Evolutionary conservation across 2,797 vertebrate species (phyloP), one percentile per base, ranked within the genome.

Genomic region (Leptoclinus maculatus): DNA sequence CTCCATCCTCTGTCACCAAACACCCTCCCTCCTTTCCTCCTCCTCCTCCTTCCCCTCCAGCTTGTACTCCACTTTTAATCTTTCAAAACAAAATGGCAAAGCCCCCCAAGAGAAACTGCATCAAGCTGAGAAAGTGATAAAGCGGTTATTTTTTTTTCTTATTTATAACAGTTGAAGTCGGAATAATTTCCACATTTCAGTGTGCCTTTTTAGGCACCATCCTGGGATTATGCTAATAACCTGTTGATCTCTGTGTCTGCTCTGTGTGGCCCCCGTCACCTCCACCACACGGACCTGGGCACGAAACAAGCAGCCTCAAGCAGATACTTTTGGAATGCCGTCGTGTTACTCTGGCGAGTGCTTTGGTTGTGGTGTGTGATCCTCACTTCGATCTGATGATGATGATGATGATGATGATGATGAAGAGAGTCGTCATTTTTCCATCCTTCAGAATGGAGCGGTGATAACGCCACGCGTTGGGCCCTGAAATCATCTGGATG

Each of bases 11-110:
- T 91, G 90, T 91, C 90, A 90, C 90, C 85, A 84, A 84, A 78
- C 84, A 69, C 81, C 77, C 80, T 79, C 71, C 69, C 57, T 62
- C 47, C 69, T 25, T 32, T 60, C 75, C 51, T 60, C 58, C 62
- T 76, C 58, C 62, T 76, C 75, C 83, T 81, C 82, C 82, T 62
- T 71, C 81, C 87, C 89, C 90, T 88, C 81, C 79, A 84, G 85
- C 90, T 75, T 82, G 74, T 83, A 77, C 84, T 88, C 85, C 80
- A 82, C 89, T 91, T 93, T 92, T 94, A 94, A 95, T 95, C 92
- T 94, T 90, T 92, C 80, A 91, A 94, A 94, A 95, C 91, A 95
- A 94, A 94, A 92, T 77, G 62, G 83, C 84, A 72, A 76, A 83
- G 83, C 83, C 82, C 88, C 89, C 84, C 74, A 85, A 88, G 86